Evolutionary conservation across 2,797 vertebrate genomes (phyloP).

Genomic region (Macropus fuliginosus): DNA sequence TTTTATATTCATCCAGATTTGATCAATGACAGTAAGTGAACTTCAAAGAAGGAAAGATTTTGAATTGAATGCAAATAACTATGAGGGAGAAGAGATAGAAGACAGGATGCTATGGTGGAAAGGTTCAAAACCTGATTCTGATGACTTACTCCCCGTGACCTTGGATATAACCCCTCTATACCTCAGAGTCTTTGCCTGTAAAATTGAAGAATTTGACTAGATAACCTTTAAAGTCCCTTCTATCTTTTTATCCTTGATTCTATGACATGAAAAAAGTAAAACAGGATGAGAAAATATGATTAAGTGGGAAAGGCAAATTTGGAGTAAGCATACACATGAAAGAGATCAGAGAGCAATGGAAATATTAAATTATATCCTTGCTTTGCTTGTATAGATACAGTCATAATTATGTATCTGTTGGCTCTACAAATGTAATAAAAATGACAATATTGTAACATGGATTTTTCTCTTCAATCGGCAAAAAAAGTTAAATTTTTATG

Average conservation of each 20-base stretch:
- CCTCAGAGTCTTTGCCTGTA: not conserved
- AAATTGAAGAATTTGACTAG: not conserved
- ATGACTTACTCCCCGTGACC: not conserved
- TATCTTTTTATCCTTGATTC: not conserved
- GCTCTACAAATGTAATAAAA: slow-evolving; percentile 1
- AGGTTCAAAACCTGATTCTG: not conserved
- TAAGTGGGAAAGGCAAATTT: not conserved
- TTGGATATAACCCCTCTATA: not conserved
- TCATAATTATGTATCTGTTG: slow-evolving; percentile 15
- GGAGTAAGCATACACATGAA: not conserved
- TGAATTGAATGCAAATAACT: not conserved
- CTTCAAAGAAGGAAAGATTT: not conserved
- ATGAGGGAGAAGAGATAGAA: not conserved
- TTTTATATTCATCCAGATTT: not conserved
- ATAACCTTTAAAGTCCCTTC: too few species aligned
- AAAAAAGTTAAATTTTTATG: slow-evolving; percentile 42
- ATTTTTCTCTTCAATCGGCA: slow-evolving; percentile 45
- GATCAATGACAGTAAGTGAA: not conserved
- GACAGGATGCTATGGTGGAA: not conserved
- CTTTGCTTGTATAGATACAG: not conserved
- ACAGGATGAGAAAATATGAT: not conserved
- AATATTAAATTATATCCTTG: not conserved
- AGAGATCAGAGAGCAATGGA: not conserved
- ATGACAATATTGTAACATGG: slow-evolving; percentile 4
- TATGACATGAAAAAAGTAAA: not conserved